Evolutionary conservation across 2,888 invertebrate species (phyloP).

Genomic region (Diaphora mendica): DNA sequence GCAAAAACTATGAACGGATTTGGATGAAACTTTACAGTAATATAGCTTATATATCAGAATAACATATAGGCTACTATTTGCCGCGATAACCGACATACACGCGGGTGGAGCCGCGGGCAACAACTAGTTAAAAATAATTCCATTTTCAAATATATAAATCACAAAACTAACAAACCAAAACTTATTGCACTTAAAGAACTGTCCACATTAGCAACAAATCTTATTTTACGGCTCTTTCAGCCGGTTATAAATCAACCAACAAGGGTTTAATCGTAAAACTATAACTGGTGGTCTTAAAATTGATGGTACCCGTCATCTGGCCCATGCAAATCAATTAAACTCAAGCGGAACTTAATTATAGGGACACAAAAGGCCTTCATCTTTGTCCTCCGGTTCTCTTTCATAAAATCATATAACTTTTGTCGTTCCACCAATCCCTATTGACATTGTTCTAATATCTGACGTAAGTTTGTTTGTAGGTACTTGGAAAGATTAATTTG

Average conservation of each 20-base stretch:
- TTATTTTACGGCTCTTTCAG: slow-evolving; percentile 41
- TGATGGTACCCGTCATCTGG: slow-evolving; percentile 50
- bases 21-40: too few relatives aligned
- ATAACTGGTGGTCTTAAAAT: slow-evolving; percentile 40
- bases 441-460: slow-evolving; percentile 46
- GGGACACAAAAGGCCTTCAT: slow-evolving; percentile 52
- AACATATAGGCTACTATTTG: too few relatives aligned
- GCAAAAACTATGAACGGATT: too few relatives aligned
- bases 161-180: too few relatives aligned
- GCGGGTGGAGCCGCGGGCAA: too few relatives aligned
- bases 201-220: slow-evolving; percentile 2
- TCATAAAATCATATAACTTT: slow-evolving; percentile 53
- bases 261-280: slow-evolving; percentile 47
- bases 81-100: too few relatives aligned
- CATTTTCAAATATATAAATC: neutral
- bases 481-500: slow-evolving; percentile 12
- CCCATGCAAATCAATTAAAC: slow-evolving; percentile 59
- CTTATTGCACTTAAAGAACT: slow-evolving; percentile 5
- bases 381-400: slow-evolving; percentile 51
- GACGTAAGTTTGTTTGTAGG: slow-evolving; percentile 35
- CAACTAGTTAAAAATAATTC: too few relatives aligned
- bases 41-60: too few relatives aligned
- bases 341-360: slow-evolving; percentile 59
- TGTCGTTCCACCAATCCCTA: slow-evolving; percentile 34
- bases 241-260: slow-evolving; percentile 33